Evolutionary conservation across 2,797 vertebrate species (phyloP), one percentile per base, ranked within the genome.

Genomic region (Gallinago nigripennis): DNA sequence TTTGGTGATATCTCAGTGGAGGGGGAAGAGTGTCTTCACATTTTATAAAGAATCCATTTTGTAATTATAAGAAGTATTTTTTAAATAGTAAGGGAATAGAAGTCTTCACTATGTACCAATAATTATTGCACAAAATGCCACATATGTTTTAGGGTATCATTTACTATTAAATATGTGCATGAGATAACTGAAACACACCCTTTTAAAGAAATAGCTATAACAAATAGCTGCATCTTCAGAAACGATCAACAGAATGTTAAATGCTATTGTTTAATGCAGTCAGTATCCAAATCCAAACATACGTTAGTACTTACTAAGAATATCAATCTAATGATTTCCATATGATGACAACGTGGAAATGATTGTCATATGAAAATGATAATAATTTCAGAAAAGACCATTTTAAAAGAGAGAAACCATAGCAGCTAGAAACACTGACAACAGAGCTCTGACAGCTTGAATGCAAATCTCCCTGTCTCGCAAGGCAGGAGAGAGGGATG

Each of bases 371-470:
- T 64, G 41, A 65, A 97, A 92, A 93, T 58, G 33, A 37, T 89
- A 89, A 66, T 61, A 35, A 79, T 88, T 97, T 97, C 92, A 73
- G 72, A 88, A 91, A 90, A 66, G 39, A 58, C 4, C 12, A 16
- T 83, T 96, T 95, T 82, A 86, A 92, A 95, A 94, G 85, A 88
- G 66, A 76, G 68, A 71, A 80, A 60, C 79, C 60, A n/a, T 15
- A 88, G 85, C 58, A 77, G 70, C 30, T 69, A 92, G 76, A 63
- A 72, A 43, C 6, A 39, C 68, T 51, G 78, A 95, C 95, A 97
- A 76, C 71, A 84, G 76, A 95, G 60, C 73, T 95, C 93, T 94
- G 88, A 65, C 96, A 92, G 95, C 53, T 30, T 54, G 88, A 83
- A 82, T 8, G 46, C 46, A 94, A 63, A 91, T 81, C 70, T 53